Evolutionary conservation across 2,797 vertebrate species (phyloP).

Genomic region (Spondyliosoma cantharus): DNA sequence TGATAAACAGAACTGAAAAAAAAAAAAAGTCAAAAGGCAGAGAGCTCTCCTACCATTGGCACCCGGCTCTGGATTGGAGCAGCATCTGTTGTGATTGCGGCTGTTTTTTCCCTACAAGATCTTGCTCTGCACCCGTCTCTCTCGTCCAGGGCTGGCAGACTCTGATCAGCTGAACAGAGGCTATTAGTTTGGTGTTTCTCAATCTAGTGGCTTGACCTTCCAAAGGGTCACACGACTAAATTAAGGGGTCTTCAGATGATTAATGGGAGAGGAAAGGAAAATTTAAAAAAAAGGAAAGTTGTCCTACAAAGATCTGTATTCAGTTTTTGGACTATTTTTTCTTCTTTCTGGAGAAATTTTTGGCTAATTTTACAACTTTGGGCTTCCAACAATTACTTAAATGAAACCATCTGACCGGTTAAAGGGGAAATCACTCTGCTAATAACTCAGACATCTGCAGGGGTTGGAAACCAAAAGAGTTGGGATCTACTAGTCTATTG

Average conservation of each 20-base stretch:
- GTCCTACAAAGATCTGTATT: not conserved
- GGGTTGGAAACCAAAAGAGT: conserved; percentile 2
- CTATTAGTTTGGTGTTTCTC: not conserved
- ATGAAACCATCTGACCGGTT: conserved; percentile 37
- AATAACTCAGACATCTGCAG: conserved; percentile 20
- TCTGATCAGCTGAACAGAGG: no score
- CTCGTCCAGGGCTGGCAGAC: no score
- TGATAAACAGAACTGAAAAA: no score
- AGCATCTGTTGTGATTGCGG: no score
- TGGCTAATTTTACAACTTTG: not conserved
- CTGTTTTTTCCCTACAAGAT: no score
- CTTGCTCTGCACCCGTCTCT: no score
- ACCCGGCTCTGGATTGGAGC: no score
- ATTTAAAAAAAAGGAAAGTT: not conserved
- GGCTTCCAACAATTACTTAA: conserved; percentile 23
- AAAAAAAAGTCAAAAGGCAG: no score
- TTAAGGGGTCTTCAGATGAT: not conserved
- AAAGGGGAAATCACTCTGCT: conserved; percentile 9
- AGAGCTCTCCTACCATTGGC: no score
- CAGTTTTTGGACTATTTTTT: not conserved
- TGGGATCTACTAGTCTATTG: not conserved
- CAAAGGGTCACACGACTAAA: not conserved
- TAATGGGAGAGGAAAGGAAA: not conserved
- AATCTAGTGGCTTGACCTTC: not conserved
- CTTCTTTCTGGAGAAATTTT: not conserved